Evolutionary conservation across 2,888 invertebrate genomes (phyloP), one percentile per base, ranked within the genome.

Genomic region (Caenorhabditis doughertyi): DNA sequence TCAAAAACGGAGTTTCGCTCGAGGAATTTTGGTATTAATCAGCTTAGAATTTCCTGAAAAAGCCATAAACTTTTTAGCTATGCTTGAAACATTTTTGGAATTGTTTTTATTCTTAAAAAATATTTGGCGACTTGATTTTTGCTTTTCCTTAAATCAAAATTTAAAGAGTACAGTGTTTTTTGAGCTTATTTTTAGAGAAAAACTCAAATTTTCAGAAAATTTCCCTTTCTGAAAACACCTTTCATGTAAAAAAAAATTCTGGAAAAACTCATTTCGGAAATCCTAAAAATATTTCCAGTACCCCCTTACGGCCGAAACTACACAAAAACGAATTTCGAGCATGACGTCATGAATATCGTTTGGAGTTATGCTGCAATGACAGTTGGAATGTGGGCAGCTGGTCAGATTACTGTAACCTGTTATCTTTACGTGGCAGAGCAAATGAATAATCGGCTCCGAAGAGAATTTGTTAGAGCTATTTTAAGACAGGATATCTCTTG

Each of bases 381-480:
- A 18, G 81, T 88, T 13, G 87, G 85, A 68, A 82, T 83, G 51
- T 88, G 85, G 80, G 65, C 77, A 3, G 87, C 88, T 13, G 88
- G 85, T 16, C 81, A 80, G 55, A 81, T 86, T 27, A 62, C 85
- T 55, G 74, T 81, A 25, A 86, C 89, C 3, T 92, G 92, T 81
- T 93, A 93, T 92, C 89, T 92, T 82, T 88, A 90, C 23, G 91
- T 93, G 3, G 92, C 93, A 2, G 92, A 93, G 82, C 86, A 93
- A 70, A 94, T 94, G 92, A 91, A 92, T 1, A 92, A 92, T 62
- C 87, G 92, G 39, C 92, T 94, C 42, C 89, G 94, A 27, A 89
- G 91, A 47, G 86, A 86, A 44, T 93, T 93, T 82, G 92, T 94
- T 71, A 87, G 89, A 55, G 88, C 92, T 11, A 90, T 93, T 53